Conservation (phyloP, 2,888 invertebrate genomes). For the Aleiodes leptofemur region DNA sequence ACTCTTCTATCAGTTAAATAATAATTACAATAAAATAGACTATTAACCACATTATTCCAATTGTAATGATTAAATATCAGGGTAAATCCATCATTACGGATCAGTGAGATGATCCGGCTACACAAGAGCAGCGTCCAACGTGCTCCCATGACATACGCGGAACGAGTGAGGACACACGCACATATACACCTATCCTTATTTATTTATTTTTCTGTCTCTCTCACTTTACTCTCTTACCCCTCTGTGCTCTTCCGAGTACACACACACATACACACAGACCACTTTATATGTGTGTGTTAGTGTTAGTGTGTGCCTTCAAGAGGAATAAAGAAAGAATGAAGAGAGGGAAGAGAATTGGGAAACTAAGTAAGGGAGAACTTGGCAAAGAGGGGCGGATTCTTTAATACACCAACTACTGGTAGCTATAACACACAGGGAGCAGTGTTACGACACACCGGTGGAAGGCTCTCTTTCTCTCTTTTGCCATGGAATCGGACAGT, state of each 20-base stretch:
- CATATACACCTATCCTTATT: constrained; percentile 1
- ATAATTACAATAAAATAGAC: neutral
- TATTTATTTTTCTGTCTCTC: neutral
- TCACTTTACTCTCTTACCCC: constrained; percentile 10
- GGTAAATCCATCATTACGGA: neutral
- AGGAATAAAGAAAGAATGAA: constrained; percentile 46
- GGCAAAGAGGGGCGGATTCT: constrained; percentile 15
- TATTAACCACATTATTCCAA: constrained; percentile 10
- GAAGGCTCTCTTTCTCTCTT: neutral
- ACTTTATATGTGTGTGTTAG: no score
- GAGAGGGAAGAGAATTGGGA: constrained; percentile 39
- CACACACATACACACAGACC: constrained; percentile 29
- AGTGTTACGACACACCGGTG: constrained; percentile 42
- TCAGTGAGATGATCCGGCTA: neutral
- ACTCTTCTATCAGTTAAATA: neutral
- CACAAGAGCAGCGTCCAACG: constrained; percentile 63
- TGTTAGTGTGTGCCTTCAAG: neutral
- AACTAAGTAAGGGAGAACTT: constrained; percentile 33
- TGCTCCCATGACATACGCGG: constrained; percentile 72
- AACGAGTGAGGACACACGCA: constrained; percentile 69
- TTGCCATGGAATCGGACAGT: constrained; percentile 26
- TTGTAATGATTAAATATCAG: neutral
- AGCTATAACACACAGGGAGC: constrained; percentile 1
- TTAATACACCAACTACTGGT: constrained; percentile 1
- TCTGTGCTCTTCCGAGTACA: constrained; percentile 43